These are phyloP conservation scores for Ctenoplectra terminalis DNA, from an alignment of 1,140 invertebrate genomes.

Conservation along the genomic window DNA sequence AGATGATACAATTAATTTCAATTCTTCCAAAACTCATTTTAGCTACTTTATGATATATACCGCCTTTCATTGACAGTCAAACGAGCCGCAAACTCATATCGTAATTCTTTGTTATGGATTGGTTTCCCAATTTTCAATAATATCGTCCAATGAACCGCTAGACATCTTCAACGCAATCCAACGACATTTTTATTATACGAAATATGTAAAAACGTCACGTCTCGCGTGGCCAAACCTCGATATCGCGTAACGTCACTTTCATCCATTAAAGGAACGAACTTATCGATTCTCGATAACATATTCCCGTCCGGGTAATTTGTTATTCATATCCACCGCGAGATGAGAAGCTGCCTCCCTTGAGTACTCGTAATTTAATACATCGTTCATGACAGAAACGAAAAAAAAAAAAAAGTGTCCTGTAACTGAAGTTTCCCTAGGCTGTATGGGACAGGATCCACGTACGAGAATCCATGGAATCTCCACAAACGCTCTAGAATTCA, in stretches of 20 bases:
- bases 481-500: neutral
- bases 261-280: constrained; percentile 51
- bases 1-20: no score
- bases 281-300: constrained; percentile 56
- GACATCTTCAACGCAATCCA: neutral
- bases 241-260: constrained; percentile 50
- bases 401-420: neutral
- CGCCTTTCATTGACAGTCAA: no score
- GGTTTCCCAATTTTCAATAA: neutral
- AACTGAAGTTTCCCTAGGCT: constrained; percentile 9
- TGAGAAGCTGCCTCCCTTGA: constrained; percentile 16
- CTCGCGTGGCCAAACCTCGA: constrained; percentile 16
- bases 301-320: constrained; percentile 53
- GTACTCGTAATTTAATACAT: constrained; percentile 49
- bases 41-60: no score
- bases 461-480: neutral
- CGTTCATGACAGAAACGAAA: neutral
- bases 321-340: constrained; percentile 52
- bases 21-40: no score
- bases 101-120: no score
- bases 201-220: constrained; percentile 52
- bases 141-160: neutral
- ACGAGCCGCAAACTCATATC: no score
- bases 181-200: constrained; percentile 49
- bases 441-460: neutral